Evolutionary conservation across 2,113 vertebrate species (phyloP), one percentile per base, ranked within the genome.

Genomic region (Alces alces): DNA sequence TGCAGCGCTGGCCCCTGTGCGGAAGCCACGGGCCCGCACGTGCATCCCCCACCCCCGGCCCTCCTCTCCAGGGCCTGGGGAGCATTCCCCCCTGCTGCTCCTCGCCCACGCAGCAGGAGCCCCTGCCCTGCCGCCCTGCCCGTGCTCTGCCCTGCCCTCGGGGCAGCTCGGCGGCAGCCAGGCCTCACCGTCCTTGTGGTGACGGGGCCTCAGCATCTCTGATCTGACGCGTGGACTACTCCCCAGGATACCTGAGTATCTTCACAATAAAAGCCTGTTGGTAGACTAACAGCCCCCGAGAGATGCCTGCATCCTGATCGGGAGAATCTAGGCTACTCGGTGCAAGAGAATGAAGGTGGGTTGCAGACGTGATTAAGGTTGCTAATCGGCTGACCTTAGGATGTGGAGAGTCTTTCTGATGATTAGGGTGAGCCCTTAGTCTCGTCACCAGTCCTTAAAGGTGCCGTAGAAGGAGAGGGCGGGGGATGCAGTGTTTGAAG

Each of bases 181-280:
- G 58, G 36, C 54, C 55, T 57, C 8, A 11, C n/a, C 0, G 1
- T 58, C 28, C 15, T 45, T 30, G 11, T 0, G 0, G 7, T 47
- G 82, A 8, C 4, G 21, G 91, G 43, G 80, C 17, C 14, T 76
- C 28, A 16, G 52, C 43, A 45, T 17, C 54, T 83, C n/a, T 73
- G 50, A 83, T 50, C 0, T 19, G 43, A 19, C 4, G 6, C 28
- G 4, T 66, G 57, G 47, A 86, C 30, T 47, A 25, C 45, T 57
- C 47, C 27, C 80, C 15, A 9, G 47, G 33, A 30, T 78, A 28
- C 19, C 30, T 2, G 55, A 78, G 55, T 61, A 30, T n/a, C 52
- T 27, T 58, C 33, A 82, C 3, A 5, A 13, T 50, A 61, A 39
- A 55, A 0, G 5, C 33, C 52, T 57, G 52, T 58, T 39, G n/a